phyloP scores from a whole-genome alignment of 2,797 vertebrate species.

The Megalops cyprinoides region DNA sequence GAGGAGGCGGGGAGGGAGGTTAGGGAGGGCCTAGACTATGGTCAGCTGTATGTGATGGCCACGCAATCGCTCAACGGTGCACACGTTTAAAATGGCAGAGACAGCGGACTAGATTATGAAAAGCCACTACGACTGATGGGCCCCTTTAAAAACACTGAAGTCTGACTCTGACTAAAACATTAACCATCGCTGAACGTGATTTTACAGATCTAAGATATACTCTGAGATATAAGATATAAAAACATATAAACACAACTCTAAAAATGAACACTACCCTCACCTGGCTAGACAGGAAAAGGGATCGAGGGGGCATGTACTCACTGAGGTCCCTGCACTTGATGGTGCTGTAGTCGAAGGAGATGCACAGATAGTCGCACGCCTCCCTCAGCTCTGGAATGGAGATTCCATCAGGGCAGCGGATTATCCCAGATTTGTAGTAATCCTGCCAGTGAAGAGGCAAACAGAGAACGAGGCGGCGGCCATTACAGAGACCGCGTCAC shows the following conservation, averaged over 20 bases:
- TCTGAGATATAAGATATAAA: no score
- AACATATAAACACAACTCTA: not conserved
- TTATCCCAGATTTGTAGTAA: conserved; percentile 98
- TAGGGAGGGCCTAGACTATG: not conserved
- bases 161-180: not conserved
- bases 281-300: not conserved
- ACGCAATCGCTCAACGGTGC: not conserved
- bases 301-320: conserved; percentile 74
- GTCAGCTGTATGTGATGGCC: not conserved
- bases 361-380: conserved; percentile 99
- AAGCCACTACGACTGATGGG: no score
- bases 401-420: conserved; percentile 98
- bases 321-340: conserved; percentile 99
- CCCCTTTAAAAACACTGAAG: not conserved
- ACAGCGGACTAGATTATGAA: no score
- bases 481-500: conserved; percentile 32
- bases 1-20: not conserved
- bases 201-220: not conserved
- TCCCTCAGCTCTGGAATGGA: conserved; percentile 97
- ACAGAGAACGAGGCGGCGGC: conserved; percentile 32
- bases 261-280: not conserved
- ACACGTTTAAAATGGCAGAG: not conserved
- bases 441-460: conserved; percentile 79
- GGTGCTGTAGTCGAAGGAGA: conserved; percentile 98
- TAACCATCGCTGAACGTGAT: not conserved